Base-by-base conservation (phyloP, 2,797 vertebrate genomes). In the Garrulus glandarius region DNA sequence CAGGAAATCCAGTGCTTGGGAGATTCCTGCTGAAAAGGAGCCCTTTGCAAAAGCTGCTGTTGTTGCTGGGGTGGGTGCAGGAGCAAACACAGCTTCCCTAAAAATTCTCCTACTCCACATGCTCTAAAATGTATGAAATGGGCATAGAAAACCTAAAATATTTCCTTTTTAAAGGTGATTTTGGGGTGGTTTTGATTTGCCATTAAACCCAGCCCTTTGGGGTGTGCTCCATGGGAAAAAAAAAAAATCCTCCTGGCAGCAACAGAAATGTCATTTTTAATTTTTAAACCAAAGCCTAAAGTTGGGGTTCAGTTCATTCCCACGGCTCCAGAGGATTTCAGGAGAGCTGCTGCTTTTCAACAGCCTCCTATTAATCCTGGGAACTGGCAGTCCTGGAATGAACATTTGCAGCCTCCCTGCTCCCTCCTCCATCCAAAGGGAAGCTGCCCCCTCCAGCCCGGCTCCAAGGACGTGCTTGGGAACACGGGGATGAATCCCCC, bases 401-500 rank as follows among this genome's bases (percentile, higher is more conserved):
- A 36, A 20, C 60, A 52, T 92, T 77, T 75, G 76, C 65, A 37
- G 86, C 17, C 2, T 89, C 84, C 39, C 61, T 49, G 10, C n/a
- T 32, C 53, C 26, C 84, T 63, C 4, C 2, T 34, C 22, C 21
- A 20, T 14, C 89, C 84, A 29, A 4, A 30, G 91, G 76, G 74
- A 55, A 91, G 5, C 75, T 82, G 67, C 87, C 61, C n/a, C 72
- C 78, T 93, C 89, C 89, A 87, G 88, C 69, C 87, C 6, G 9
- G 5, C 87, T 79, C 59, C 93, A 78, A 57, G 92, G 81, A 87
- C 29, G 76, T 80, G 97, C 95, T 90, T 86, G 88, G 72, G 97
- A 89, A 63, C 93, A 90, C 68, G 94, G n/a, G 55, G 55, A 15
- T 69, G 96, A 97, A 94, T 87, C 91, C 82, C 59, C 84, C 57